Evolutionary conservation across 2,888 invertebrate genomes (phyloP), one percentile per base, ranked within the genome.

Genomic region (Harpalus rufipes): DNA sequence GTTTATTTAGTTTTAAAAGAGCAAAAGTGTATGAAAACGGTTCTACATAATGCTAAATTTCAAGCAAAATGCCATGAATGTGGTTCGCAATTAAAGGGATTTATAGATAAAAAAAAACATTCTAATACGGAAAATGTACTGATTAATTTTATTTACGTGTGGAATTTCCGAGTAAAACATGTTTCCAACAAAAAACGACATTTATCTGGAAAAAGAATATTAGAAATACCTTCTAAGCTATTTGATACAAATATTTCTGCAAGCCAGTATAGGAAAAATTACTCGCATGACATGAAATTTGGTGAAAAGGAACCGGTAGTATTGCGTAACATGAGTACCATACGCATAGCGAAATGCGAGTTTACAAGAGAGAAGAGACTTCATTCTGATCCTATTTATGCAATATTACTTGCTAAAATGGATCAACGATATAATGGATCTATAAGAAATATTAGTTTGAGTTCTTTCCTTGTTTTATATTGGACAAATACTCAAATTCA

Each of bases 351-450:
- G 6, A 58, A 58, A 58, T 58, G 58, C 58, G 58, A 58, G 14
- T 58, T 58, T 6, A 58, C 2, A 58, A n/a, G 58, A 58, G n/a
- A 58, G 58, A 58, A 58, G 58, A 58, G 58, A 58, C n/a, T 58
- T 58, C 58, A 58, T 58, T 58, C 16, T 58, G 58, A 58, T 58
- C 58, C 58, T 58, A 58, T 58, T 58, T 16, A 58, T 58, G 58
- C 58, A 58, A 58, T 58, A 58, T 58, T 58, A 58, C 14, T 10
- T 58, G 58, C 58, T 58, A 58, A 58, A 58, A 58, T 58, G 58
- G 58, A 58, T 58, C 58, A 58, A 58, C 58, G 58, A 58, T 58
- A 58, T 58, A 58, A 58, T 58, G 58, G 58, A 58, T 58, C 58
- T 58, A 58, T 58, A 58, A 58, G 58, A 58, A 58, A 58, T 58